A percentile compares a stretch with the other conserved stretches of the same genome.
phyloP scores from a whole-genome alignment of 1,140 invertebrate species.

The Cydia strobilella region DNA sequence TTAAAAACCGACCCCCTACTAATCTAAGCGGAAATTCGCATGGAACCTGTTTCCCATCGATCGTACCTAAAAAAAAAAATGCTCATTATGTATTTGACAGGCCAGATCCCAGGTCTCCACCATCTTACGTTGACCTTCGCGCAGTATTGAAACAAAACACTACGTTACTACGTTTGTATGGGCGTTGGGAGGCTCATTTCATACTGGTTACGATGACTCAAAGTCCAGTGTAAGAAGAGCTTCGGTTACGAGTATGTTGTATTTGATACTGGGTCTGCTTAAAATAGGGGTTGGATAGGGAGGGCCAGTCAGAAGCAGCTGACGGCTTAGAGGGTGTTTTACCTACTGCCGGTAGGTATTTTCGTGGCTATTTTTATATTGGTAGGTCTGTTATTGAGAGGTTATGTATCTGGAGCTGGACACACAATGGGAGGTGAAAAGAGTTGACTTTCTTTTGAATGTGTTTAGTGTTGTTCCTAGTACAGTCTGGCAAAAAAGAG shows the following conservation, averaged over 20 bases:
- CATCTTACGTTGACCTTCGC: conserved; percentile 36
- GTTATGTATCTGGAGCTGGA: not conserved
- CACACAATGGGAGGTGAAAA: not conserved
- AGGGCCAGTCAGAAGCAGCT: conserved; percentile 74
- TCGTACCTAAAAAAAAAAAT: conserved; percentile 58
- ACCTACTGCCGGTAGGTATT: conserved; percentile 62
- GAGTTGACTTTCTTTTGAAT: not conserved
- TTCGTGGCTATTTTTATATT: conserved; percentile 27
- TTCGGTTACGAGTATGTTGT: conserved; percentile 38
- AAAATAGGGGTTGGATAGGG: conserved; percentile 60
- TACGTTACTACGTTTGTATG: conserved; percentile 28
- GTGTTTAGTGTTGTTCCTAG: too few relatives aligned
- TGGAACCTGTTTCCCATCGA: conserved; percentile 55
- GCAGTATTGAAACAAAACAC: conserved; percentile 35
- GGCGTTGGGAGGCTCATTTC: conserved; percentile 47
- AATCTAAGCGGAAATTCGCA: conserved; percentile 41
- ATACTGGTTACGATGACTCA: conserved; percentile 42
- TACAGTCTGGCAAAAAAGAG: too few relatives aligned
- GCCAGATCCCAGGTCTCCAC: conserved; percentile 43
- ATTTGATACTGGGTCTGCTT: conserved; percentile 48
- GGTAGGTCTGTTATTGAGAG: not conserved
- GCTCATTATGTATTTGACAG: conserved; percentile 74
- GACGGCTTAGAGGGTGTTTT: conserved; percentile 76
- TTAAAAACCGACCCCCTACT: conserved; percentile 19
- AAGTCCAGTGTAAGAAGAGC: conserved; percentile 52